Evolutionary conservation across 1,140 invertebrate species (phyloP).

Genomic region (Bilobella aurantiaca): DNA sequence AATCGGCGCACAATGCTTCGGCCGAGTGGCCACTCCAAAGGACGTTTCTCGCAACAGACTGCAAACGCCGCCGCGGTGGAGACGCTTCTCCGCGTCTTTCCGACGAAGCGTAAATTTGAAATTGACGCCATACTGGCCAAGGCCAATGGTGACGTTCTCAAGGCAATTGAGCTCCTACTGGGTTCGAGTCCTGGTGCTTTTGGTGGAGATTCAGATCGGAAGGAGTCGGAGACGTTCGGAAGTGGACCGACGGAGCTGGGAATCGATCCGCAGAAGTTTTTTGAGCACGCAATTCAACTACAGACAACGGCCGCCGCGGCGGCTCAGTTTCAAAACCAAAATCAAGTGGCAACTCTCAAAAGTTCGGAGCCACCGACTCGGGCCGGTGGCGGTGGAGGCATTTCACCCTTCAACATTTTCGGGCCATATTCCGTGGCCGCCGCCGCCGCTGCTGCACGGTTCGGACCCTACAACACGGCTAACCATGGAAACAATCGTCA

Average conservation of each 20-base stretch:
- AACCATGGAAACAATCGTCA: slow-evolving; percentile 9
- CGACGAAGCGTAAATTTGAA: slow-evolving; percentile 65
- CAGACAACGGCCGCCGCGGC: not conserved
- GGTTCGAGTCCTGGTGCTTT: not conserved
- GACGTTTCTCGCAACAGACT: not conserved
- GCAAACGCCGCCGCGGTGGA: slow-evolving; percentile 45
- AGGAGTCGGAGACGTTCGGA: not conserved
- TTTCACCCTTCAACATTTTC: slow-evolving; percentile 31
- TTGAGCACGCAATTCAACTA: slow-evolving; percentile 22
- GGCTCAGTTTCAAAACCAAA: too few species aligned
- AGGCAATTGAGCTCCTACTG: slow-evolving; percentile 72
- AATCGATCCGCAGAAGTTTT: slow-evolving; percentile 25
- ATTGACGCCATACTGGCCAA: slow-evolving; percentile 66
- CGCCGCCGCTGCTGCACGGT: slow-evolving; percentile 27
- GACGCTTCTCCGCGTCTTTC: slow-evolving; percentile 68
- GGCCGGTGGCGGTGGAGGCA: too few species aligned
- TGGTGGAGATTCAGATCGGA: too few species aligned
- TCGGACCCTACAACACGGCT: slow-evolving; percentile 8
- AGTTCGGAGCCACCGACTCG: too few species aligned
- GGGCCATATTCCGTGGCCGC: slow-evolving; percentile 31
- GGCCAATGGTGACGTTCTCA: slow-evolving; percentile 69
- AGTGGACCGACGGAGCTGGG: slow-evolving; percentile 23
- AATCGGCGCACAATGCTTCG: slow-evolving; percentile 23
- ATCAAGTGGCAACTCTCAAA: too few species aligned
- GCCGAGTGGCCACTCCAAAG: not conserved